A percentile compares a stretch with the other conserved stretches of the same genome.
Evolutionary conservation across 2,888 invertebrate species (phyloP).

Genomic region (Erannis defoliaria): DNA sequence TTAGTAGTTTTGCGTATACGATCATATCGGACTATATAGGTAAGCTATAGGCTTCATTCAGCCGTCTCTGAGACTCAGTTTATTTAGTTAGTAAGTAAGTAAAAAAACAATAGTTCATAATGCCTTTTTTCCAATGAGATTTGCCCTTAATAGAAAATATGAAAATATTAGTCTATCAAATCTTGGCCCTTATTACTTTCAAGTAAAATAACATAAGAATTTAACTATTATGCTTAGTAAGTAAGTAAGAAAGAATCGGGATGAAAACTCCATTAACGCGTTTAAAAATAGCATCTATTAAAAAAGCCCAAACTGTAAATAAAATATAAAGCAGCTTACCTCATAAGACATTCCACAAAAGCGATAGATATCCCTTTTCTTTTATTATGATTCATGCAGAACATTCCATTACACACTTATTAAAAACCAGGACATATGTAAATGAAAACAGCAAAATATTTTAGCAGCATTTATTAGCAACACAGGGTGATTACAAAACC

Average conservation of each 20-base stretch:
- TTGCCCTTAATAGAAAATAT: no score
- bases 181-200: no score
- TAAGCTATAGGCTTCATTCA: no score
- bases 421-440: neutral
- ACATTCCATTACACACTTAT: conserved; percentile 6
- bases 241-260: neutral
- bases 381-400: conserved; percentile 23
- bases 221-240: neutral
- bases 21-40: no score
- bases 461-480: conserved; percentile 59
- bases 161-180: no score
- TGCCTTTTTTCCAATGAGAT: no score
- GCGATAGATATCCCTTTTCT: conserved; percentile 16
- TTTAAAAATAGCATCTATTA: neutral
- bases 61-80: no score
- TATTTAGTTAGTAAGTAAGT: no score
- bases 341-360: conserved; percentile 26
- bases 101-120: no score
- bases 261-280: neutral
- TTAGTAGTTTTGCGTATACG: no score
- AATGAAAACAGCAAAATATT: conserved; percentile 43
- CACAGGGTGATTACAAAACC: conserved; percentile 55
- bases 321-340: conserved; percentile 34
- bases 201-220: no score
- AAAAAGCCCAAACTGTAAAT: conserved; percentile 10